phyloP scores from a whole-genome alignment of 1,140 invertebrate species.

The Orchesella cincta region DNA sequence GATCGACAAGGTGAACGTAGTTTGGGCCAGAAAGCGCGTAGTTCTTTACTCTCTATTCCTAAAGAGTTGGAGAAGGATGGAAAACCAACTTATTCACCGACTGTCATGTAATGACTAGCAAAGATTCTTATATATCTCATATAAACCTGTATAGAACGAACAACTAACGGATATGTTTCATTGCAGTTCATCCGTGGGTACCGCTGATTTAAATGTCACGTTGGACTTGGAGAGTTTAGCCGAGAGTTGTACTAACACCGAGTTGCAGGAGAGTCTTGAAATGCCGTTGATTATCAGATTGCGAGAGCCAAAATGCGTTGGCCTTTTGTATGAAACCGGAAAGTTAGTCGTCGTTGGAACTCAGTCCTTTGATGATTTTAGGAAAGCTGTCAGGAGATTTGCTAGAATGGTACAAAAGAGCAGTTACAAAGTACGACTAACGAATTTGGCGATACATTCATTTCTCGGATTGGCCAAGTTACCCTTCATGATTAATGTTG shows the following conservation, averaged over 20 bases:
- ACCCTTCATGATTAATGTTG: not conserved
- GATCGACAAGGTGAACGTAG: too few species aligned
- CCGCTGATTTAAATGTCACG: not conserved
- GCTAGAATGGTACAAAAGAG: not conserved
- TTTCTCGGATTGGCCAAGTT: not conserved
- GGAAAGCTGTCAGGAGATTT: not conserved
- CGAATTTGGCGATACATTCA: not conserved
- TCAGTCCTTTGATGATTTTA: not conserved
- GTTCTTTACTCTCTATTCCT: not conserved
- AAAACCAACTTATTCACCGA: not conserved
- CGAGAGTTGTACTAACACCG: not conserved
- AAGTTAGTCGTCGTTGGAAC: not conserved
- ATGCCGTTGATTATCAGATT: not conserved
- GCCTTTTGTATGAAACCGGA: not conserved
- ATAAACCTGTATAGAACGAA: too few species aligned
- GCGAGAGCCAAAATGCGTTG: not conserved
- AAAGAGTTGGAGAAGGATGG: not conserved
- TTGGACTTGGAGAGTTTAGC: not conserved
- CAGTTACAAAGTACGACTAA: not conserved
- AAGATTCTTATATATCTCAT: too few species aligned
- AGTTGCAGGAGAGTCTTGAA: not conserved
- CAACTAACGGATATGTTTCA: not conserved
- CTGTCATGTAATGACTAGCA: not conserved
- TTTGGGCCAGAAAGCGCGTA: not conserved
- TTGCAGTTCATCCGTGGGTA: not conserved